Evolutionary conservation across 2,888 invertebrate genomes (phyloP).

Genomic region (Chesias legatella): DNA sequence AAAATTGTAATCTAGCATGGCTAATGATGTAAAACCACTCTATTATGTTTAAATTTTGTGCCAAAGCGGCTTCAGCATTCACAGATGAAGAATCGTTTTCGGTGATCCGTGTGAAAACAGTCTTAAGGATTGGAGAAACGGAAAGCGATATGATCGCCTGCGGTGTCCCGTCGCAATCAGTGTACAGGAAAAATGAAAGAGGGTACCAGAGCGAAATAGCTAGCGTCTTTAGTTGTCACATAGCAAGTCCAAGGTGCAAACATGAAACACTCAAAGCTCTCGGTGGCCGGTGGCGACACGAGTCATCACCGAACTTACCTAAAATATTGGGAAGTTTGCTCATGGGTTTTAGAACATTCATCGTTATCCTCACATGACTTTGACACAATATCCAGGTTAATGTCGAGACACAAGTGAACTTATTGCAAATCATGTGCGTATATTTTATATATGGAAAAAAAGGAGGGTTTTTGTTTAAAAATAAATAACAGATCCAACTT

Average conservation of each 20-base stretch:
- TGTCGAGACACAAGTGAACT: too few species aligned
- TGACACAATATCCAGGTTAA: neutral
- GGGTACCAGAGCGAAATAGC: conserved; percentile 78
- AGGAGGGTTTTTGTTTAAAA: too few species aligned
- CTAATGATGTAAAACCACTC: too few species aligned
- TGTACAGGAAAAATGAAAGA: conserved; percentile 79
- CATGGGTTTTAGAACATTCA: conserved; percentile 10
- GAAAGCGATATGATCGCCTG: conserved; percentile 38
- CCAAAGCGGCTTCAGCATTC: too few species aligned
- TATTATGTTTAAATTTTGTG: too few species aligned
- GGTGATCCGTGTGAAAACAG: conserved; percentile 17
- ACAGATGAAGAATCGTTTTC: neutral
- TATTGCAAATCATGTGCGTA: too few species aligned
- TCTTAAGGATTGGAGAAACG: conserved; percentile 42
- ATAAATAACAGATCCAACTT: too few species aligned
- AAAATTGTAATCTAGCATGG: too few species aligned
- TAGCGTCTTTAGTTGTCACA: conserved; percentile 78
- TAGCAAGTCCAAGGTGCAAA: conserved; percentile 82
- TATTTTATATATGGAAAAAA: too few species aligned
- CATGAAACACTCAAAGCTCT: conserved; percentile 82
- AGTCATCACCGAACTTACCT: conserved; percentile 71
- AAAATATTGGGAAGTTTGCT: conserved; percentile 44
- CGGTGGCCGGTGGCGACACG: conserved; percentile 66
- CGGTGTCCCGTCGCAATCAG: conserved; percentile 77
- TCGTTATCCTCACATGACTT: neutral